Conservation (phyloP, 2,797 vertebrate genomes). For the Microhierax caerulescens region DNA sequence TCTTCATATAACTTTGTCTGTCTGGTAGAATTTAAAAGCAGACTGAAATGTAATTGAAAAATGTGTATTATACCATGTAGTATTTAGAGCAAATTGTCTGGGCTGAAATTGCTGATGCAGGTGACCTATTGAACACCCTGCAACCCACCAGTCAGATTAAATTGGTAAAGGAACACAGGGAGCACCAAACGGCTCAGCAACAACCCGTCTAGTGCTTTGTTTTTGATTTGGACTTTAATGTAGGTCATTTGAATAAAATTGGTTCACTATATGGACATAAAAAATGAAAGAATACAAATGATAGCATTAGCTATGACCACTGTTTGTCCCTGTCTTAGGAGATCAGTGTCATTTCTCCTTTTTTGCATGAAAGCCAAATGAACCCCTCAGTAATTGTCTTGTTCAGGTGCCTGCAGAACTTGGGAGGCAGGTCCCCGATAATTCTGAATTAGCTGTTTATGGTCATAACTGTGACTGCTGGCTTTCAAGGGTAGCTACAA, state of each 20-base stretch:
- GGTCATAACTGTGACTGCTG: not conserved
- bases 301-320: not conserved
- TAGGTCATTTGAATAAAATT: not conserved
- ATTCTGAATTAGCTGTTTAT: not conserved
- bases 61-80: not conserved
- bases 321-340: not conserved
- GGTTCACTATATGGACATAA: not conserved
- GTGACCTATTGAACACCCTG: conserved; percentile 26
- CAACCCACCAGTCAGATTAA: not conserved
- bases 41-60: conserved; percentile 36
- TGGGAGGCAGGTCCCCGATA: not conserved
- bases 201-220: not conserved
- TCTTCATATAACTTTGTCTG: not conserved
- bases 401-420: not conserved
- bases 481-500: not conserved
- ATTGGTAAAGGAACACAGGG: not conserved
- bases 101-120: conserved; percentile 43
- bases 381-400: not conserved
- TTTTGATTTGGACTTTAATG: not conserved
- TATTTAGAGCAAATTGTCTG: conserved; percentile 26
- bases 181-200: not conserved
- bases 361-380: not conserved
- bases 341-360: not conserved
- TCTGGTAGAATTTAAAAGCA: conserved; percentile 17
- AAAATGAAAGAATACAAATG: not conserved